A percentile compares a stretch with the other conserved stretches of the same genome.
These are phyloP conservation scores for Platynereis dumerilii DNA, from an alignment of 2,888 invertebrate genomes.

Conservation along the genomic window DNA sequence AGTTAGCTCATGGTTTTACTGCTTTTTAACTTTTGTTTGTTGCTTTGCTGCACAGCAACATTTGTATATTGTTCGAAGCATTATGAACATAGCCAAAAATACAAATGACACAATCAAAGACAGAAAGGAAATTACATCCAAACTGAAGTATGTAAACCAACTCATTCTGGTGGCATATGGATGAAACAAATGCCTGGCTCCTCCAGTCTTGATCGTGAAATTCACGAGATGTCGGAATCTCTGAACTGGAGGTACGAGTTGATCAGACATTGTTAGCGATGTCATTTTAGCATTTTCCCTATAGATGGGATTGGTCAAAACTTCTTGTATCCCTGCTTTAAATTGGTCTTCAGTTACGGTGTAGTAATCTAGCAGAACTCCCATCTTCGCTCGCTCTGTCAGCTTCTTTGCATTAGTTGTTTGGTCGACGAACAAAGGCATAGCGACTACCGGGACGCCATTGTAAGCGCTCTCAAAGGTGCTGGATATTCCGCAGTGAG, in stretches of 20 bases:
- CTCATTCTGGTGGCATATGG: too few relatives aligned
- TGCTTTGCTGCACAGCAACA: too few relatives aligned
- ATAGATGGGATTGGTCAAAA: slow-evolving; percentile 5
- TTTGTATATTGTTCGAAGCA: too few relatives aligned
- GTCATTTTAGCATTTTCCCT: slow-evolving; percentile 10
- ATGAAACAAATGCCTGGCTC: slow-evolving; percentile 2
- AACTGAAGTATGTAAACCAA: too few relatives aligned
- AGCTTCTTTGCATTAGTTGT: slow-evolving; percentile 5
- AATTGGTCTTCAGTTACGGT: slow-evolving; percentile 4
- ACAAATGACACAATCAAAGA: too few relatives aligned
- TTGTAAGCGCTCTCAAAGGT: slow-evolving; percentile 14
- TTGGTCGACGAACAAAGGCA: slow-evolving; percentile 19
- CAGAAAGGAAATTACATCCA: too few relatives aligned
- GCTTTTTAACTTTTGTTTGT: too few relatives aligned
- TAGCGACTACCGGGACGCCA: too few relatives aligned
- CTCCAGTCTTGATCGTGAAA: background rate
- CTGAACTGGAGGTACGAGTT: slow-evolving; percentile 2
- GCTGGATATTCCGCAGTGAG: slow-evolving; percentile 22
- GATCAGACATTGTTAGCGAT: slow-evolving; percentile 14
- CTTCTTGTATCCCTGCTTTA: slow-evolving; percentile 4
- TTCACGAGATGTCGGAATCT: slow-evolving; percentile 3
- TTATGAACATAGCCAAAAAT: too few relatives aligned
- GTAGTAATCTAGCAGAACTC: background rate
- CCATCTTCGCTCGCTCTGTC: slow-evolving; percentile 14
- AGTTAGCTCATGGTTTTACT: too few relatives aligned